A percentile compares a stretch with the other conserved stretches of the same genome.
phyloP scores from a whole-genome alignment of 2,888 invertebrate genomes.

The Helleia helle region DNA sequence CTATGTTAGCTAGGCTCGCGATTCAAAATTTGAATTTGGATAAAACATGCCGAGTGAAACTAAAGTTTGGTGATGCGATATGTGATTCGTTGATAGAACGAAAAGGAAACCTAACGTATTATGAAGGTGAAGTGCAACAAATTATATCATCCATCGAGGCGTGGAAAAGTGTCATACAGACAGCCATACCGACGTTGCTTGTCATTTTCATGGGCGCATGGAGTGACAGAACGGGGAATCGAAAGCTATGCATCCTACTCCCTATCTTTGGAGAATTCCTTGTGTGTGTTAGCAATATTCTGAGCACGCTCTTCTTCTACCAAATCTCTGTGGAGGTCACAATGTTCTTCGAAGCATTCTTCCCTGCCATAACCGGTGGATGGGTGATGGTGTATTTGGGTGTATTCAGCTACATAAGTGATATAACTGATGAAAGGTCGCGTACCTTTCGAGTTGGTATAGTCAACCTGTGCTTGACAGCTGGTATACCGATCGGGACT shows the following conservation, averaged over 20 bases:
- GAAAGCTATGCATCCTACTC: constrained; percentile 71
- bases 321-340: constrained; percentile 69
- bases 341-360: constrained; percentile 67
- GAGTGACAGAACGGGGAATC: constrained; percentile 73
- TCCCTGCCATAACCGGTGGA: constrained; percentile 69
- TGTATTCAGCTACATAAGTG: constrained; percentile 77
- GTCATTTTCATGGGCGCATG: constrained; percentile 76
- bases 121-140: constrained; percentile 76
- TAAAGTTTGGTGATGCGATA: constrained; percentile 41
- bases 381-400: constrained; percentile 71
- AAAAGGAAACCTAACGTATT: constrained; percentile 66
- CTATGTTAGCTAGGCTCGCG: constrained; percentile 78
- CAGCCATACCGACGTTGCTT: constrained; percentile 67
- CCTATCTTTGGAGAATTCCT: constrained; percentile 70
- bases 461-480: constrained; percentile 72
- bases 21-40: constrained; percentile 64
- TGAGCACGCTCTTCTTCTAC: constrained; percentile 69
- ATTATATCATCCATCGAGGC: constrained; percentile 68
- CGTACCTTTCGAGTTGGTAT: constrained; percentile 76
- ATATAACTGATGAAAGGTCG: constrained; percentile 65
- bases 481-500: constrained; percentile 72
- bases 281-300: constrained; percentile 56
- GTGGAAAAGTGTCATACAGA: constrained; percentile 73
- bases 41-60: constrained; percentile 53
- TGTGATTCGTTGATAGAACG: constrained; percentile 47